Evolutionary conservation across 2,888 invertebrate genomes (phyloP).

Genomic region (Chelonus formosanus): DNA sequence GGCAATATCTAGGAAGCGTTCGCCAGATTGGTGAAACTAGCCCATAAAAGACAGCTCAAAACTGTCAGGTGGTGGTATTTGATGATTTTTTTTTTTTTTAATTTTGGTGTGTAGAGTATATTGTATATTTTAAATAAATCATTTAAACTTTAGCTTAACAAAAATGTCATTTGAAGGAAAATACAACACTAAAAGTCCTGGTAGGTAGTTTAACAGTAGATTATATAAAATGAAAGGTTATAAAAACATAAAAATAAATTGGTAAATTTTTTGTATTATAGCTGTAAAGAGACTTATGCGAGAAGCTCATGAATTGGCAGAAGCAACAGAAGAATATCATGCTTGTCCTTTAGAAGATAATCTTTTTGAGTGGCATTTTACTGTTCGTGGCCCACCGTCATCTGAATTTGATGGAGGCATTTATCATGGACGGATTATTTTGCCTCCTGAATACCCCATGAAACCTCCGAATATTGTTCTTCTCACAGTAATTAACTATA

Average conservation of each 20-base stretch:
- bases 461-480: conserved; percentile 95
- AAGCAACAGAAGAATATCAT: conserved; percentile 88
- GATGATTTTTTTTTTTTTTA: too few species aligned
- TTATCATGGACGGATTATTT: conserved; percentile 90
- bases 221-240: background rate
- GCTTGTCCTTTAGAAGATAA: conserved; percentile 94
- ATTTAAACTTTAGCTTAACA: background rate
- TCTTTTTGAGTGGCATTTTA: conserved; percentile 98
- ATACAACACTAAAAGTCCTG: conserved; percentile 72
- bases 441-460: conserved; percentile 96
- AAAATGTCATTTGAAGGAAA: conserved; percentile 68
- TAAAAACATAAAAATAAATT: background rate
- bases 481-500: conserved; percentile 73
- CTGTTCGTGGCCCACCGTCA: conserved; percentile 86
- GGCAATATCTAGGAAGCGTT: too few species aligned
- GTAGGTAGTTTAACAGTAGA: conserved; percentile 56
- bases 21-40: too few species aligned
- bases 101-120: too few species aligned
- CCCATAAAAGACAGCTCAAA: too few species aligned
- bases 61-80: too few species aligned
- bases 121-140: too few species aligned
- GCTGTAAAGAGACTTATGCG: conserved; percentile 94
- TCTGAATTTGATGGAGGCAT: conserved; percentile 90
- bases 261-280: conserved; percentile 49
- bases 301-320: conserved; percentile 86